phyloP scores from a whole-genome alignment of 23 tunicate genomes.

The Styela clava region DNA sequence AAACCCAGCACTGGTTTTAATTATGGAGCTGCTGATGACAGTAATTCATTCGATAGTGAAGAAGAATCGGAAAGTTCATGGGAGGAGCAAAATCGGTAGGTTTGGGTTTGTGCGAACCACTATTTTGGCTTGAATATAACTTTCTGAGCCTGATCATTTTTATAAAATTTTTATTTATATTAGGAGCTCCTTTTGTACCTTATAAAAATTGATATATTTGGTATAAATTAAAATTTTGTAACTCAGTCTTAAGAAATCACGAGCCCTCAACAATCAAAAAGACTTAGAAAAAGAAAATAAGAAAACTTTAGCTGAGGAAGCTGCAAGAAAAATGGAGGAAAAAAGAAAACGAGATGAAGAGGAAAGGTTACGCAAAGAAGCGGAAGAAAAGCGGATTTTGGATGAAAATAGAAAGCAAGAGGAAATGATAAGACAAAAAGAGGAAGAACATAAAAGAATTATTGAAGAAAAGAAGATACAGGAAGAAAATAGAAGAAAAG shows the following conservation, averaged over 20 bases:
- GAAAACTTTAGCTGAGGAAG: not conserved
- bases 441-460: conserved; percentile 4
- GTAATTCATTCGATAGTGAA: conserved; percentile 21
- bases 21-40: conserved; percentile 7
- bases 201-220: no score
- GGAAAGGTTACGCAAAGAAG: not conserved
- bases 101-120: no score
- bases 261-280: not conserved
- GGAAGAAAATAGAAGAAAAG: conserved; percentile 45
- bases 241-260: conserved; percentile 1
- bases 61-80: conserved; percentile 69
- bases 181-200: no score
- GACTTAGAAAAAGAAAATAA: not conserved
- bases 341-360: conserved; percentile 4
- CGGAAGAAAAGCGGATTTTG: not conserved
- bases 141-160: no score
- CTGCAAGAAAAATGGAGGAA: conserved; percentile 12
- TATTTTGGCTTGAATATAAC: no score
- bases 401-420: not conserved
- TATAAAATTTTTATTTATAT: no score
- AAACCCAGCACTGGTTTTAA: not conserved
- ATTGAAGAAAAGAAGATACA: not conserved
- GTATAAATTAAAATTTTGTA: no score
- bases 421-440: not conserved
- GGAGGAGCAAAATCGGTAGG: conserved; percentile 60